Base-by-base conservation (phyloP, 2,113 vertebrate species). In the Marmota flaviventris region DNA sequence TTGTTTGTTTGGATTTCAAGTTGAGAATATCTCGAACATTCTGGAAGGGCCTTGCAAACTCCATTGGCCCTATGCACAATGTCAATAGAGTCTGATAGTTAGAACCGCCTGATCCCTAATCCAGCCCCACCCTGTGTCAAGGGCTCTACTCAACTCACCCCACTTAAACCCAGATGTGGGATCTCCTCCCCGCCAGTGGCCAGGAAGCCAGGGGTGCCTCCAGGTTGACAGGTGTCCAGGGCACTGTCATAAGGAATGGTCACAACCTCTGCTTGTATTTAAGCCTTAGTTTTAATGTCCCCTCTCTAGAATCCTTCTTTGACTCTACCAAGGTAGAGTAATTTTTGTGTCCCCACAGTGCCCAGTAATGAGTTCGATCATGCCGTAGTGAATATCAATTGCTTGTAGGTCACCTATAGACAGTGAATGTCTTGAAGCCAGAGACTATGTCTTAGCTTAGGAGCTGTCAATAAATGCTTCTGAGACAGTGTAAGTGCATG, bases 1-100 rank as follows among this genome's bases (percentile, higher is more conserved):
- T 69, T 72, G 16, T 69, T 58, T 78, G 25, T 73, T 93, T 96
- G 70, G 14, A 91, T 92, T 76, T 79, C 70, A 89, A 89, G 67
- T 32, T 76, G 63, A 20, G 48, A 86, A 24, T 17, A 88, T 79
- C 51, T 86, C 70, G 91, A 75, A 79, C 17, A 72, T 89, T 95
- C 86, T 87, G 25, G 65, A 87, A 97, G 70, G 48, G 17, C 5
- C 72, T 87, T 79, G 34, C 70, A 79, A 96, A 96, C 4, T 34
- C 37, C 14, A 39, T 65, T 24, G 39, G 4, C 70, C 70, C 45
- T 82, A 92, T 18, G 24, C 3, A 58, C 18, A 25, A 1, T 70
- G 45, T 93, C 18, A 24, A 2, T 5, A 90, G 48, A 77, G 37
- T 18, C 39, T 70, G 67, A 48, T 1, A 20, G 45, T 89, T 90